Conservation (phyloP, 2,888 invertebrate species). For the Melinaea marsaeus region DNA sequence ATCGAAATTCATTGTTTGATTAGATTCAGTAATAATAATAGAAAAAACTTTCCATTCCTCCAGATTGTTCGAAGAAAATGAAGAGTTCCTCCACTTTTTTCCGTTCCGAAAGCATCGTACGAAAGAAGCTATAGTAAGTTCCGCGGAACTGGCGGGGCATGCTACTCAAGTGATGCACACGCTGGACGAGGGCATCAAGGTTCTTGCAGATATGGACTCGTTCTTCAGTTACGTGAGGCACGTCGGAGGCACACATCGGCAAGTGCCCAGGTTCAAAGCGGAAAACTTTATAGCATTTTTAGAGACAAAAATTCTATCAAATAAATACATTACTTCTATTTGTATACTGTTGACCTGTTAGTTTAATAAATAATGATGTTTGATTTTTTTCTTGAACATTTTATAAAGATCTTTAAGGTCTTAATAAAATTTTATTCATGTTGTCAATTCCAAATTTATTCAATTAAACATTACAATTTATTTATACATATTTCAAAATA, state of each 20-base stretch:
- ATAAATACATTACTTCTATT: no score
- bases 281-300: constrained; percentile 88
- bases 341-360: no score
- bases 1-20: no score
- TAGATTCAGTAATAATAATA: no score
- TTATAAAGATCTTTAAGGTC: no score
- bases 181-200: constrained; percentile 90
- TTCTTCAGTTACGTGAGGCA: constrained; percentile 88
- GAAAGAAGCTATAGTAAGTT: constrained; percentile 85
- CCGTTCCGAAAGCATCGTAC: constrained; percentile 86
- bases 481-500: no score
- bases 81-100: constrained; percentile 85
- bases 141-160: constrained; percentile 90
- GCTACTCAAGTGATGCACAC: constrained; percentile 93
- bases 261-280: constrained; percentile 89
- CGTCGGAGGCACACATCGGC: constrained; percentile 88
- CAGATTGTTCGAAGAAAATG: constrained; percentile 92
- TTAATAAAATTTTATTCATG: no score
- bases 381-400: no score
- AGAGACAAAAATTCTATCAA: no score
- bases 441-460: no score
- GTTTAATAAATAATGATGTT: no score
- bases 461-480: no score
- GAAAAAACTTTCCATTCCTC: constrained; percentile 27
- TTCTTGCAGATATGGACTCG: constrained; percentile 87